Conservation (phyloP, 2,797 vertebrate genomes). For the Glyptemys insculpta region DNA sequence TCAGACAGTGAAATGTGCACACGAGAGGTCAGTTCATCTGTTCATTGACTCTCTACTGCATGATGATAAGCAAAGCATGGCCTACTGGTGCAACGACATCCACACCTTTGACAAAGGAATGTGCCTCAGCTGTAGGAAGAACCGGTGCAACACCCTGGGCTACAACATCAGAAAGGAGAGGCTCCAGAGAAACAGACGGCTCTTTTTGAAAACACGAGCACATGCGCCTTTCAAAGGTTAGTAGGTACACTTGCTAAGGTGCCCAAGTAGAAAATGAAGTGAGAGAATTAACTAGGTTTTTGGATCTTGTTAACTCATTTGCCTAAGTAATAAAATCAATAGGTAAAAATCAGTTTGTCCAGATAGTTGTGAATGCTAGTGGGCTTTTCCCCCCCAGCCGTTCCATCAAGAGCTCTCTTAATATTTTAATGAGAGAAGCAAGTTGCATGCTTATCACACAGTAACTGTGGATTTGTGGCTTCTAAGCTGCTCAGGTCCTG, state of each 20-base stretch:
- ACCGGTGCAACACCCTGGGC: slow-evolving; percentile 92
- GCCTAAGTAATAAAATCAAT: neutral
- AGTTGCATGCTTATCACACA: neutral
- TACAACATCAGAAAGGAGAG: slow-evolving; percentile 84
- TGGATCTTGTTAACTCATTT: neutral
- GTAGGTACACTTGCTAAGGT: slow-evolving; percentile 16
- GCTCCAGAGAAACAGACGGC: slow-evolving; percentile 79
- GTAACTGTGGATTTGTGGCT: neutral
- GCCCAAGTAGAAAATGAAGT: neutral
- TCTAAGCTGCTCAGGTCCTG: neutral
- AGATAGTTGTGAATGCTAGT: neutral
- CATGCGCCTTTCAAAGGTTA: slow-evolving; percentile 93
- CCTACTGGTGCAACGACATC: slow-evolving; percentile 90
- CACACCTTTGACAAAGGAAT: slow-evolving; percentile 89
- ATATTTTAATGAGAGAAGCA: neutral
- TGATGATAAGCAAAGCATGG: slow-evolving; percentile 86
- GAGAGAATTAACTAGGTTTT: neutral
- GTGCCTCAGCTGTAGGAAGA: slow-evolving; percentile 91
- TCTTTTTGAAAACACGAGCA: slow-evolving; percentile 89
- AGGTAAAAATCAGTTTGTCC: slow-evolving; percentile 19
- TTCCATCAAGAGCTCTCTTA: neutral
- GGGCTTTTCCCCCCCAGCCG: neutral
- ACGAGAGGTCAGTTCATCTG: slow-evolving; percentile 93
- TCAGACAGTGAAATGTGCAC: slow-evolving; percentile 94
- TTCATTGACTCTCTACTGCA: slow-evolving; percentile 94